phyloP scores from a whole-genome alignment of 1,140 invertebrate genomes.

The Drosophila auraria region DNA sequence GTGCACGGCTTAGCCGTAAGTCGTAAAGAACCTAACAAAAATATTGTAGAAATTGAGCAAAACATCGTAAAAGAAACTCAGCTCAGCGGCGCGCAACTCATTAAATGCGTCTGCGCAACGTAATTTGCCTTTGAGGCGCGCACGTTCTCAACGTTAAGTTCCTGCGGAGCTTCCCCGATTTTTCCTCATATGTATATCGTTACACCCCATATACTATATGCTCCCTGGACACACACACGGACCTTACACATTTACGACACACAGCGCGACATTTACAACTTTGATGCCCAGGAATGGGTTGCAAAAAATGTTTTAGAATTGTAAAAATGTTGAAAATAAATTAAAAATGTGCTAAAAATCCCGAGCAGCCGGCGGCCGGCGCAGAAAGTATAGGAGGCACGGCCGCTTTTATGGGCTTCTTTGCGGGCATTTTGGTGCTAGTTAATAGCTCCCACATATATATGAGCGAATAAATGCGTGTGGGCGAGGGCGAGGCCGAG shows the following conservation, averaged over 20 bases:
- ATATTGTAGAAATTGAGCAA: slow-evolving; percentile 48
- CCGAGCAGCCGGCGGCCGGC: slow-evolving; percentile 31
- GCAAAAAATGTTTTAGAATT: slow-evolving; percentile 66
- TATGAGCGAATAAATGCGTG: slow-evolving; percentile 33
- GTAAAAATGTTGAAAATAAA: slow-evolving; percentile 82
- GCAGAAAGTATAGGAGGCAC: slow-evolving; percentile 27
- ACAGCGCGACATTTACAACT: slow-evolving; percentile 83
- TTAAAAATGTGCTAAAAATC: slow-evolving; percentile 79
- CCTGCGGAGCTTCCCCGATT: slow-evolving; percentile 39
- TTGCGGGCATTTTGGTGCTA: slow-evolving; percentile 65
- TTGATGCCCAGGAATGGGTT: slow-evolving; percentile 71
- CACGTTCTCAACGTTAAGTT: slow-evolving; percentile 65
- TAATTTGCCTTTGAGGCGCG: slow-evolving; percentile 80
- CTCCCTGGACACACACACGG: slow-evolving; percentile 8
- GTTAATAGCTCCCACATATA: slow-evolving; percentile 46
- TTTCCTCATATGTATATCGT: slow-evolving; percentile 44
- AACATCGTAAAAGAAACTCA: slow-evolving; percentile 38
- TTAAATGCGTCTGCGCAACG: slow-evolving; percentile 81
- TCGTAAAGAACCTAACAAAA: slow-evolving; percentile 59
- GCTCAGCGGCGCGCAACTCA: slow-evolving; percentile 51
- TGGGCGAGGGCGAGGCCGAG: slow-evolving; percentile 42
- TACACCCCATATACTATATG: slow-evolving; percentile 57
- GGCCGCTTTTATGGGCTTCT: slow-evolving; percentile 50
- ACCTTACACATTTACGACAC: slow-evolving; percentile 67
- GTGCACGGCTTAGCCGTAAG: slow-evolving; percentile 26